phyloP scores from a whole-genome alignment of 92 coral and sea anemone genomes.

The Muricea muricata region DNA sequence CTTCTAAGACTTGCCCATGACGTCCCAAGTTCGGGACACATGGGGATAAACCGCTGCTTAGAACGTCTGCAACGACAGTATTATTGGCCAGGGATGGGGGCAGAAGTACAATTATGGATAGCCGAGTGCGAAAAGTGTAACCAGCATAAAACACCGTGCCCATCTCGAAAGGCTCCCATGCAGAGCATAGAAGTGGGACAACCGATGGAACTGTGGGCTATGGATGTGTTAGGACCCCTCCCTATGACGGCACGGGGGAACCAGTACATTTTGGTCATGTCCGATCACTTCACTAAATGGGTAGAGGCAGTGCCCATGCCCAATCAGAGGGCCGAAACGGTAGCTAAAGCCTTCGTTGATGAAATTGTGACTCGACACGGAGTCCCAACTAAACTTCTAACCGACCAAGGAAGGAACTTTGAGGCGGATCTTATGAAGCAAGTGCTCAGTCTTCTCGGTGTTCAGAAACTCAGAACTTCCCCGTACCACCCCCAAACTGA shows the following conservation, averaged over 20 bases:
- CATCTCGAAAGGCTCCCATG: not conserved
- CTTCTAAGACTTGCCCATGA: slow-evolving; percentile 10
- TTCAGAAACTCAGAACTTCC: not conserved
- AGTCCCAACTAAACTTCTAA: slow-evolving; percentile 16
- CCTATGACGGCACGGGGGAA: slow-evolving; percentile 3
- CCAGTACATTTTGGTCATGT: slow-evolving; percentile 39
- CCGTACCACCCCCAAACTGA: slow-evolving; percentile 30
- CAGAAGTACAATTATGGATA: slow-evolving; percentile 15
- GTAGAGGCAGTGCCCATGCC: slow-evolving; percentile 38
- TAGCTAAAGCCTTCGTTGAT: slow-evolving; percentile 9
- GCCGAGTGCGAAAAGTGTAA: slow-evolving; percentile 2
- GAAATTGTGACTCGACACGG: slow-evolving; percentile 6
- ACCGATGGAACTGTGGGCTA: not conserved
- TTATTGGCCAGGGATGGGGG: slow-evolving; percentile 14
- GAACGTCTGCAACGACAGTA: not conserved
- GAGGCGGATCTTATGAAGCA: not conserved
- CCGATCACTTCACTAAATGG: slow-evolving; percentile 51
- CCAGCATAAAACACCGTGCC: not conserved
- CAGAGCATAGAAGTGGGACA: not conserved
- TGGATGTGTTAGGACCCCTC: slow-evolving; percentile 23
- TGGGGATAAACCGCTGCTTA: not conserved
- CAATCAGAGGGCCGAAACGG: slow-evolving; percentile 19
- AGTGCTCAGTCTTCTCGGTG: slow-evolving; percentile 7
- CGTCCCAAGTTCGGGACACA: slow-evolving; percentile 29
- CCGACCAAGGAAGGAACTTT: slow-evolving; percentile 37